Percentiles rank a stretch among this genome's conserved stretches.
Conservation (phyloP, 1,140 invertebrate species). For the Planococcus citri region DNA sequence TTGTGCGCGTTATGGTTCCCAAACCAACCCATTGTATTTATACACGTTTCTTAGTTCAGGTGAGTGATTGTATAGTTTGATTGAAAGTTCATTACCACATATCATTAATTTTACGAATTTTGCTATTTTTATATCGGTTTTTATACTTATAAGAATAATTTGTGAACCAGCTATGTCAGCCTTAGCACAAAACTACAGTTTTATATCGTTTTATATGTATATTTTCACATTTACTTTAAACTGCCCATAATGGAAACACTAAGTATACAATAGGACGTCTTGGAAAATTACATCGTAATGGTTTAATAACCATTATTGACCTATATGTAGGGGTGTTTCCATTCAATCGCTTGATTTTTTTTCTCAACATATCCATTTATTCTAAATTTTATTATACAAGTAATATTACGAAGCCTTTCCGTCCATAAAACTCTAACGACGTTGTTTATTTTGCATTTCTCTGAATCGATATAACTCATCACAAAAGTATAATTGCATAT, state of each 20-base stretch:
- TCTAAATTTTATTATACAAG: too few relatives aligned
- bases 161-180: not conserved
- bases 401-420: not conserved
- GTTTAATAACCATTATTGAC: not conserved
- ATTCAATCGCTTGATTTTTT: too few relatives aligned
- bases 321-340: too few relatives aligned
- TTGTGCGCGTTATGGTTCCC: too few relatives aligned
- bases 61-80: not conserved
- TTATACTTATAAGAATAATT: not conserved
- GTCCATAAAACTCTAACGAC: not conserved
- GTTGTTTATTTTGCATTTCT: constrained; percentile 8
- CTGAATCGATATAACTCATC: not conserved
- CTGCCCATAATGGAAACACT: not conserved
- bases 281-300: not conserved
- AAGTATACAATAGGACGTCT: too few relatives aligned
- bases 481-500: not conserved
- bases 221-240: not conserved
- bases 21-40: not conserved
- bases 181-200: not conserved
- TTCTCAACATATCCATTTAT: too few relatives aligned
- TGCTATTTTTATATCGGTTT: constrained; percentile 12
- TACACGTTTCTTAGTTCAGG: not conserved
- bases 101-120: constrained; percentile 15
- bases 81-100: not conserved
- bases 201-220: not conserved